Percentiles rank a stretch among this genome's conserved stretches.
phyloP scores from a whole-genome alignment of 2,888 invertebrate genomes.

The Colletes collaris region DNA sequence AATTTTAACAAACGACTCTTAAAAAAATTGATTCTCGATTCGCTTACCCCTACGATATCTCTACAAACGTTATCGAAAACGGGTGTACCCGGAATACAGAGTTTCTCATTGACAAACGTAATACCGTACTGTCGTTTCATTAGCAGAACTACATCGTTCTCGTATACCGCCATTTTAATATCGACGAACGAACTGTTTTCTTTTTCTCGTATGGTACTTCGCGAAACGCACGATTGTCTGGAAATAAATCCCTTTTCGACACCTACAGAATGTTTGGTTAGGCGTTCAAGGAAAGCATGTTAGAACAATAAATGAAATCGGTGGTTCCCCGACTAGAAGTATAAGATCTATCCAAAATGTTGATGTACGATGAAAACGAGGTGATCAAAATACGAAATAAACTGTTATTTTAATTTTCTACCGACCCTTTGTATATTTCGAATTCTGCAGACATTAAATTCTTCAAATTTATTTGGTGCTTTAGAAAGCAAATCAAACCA shows the following conservation, averaged over 20 bases:
- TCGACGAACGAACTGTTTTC: constrained; percentile 9
- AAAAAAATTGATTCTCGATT: constrained; percentile 42
- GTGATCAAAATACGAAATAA: too few species aligned
- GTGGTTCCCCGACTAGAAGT: not conserved
- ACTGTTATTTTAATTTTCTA: too few species aligned
- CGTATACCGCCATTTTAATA: constrained; percentile 20
- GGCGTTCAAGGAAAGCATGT: not conserved
- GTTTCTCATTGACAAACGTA: constrained; percentile 17
- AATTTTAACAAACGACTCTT: constrained; percentile 27
- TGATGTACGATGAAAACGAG: too few species aligned
- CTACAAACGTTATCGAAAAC: constrained; percentile 22
- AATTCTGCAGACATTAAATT: too few species aligned
- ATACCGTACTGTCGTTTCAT: not conserved
- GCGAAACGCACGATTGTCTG: constrained; percentile 23
- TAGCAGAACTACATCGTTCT: constrained; percentile 17
- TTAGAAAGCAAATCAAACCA: too few species aligned
- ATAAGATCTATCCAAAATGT: not conserved
- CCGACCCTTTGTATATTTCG: too few species aligned
- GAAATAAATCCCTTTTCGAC: constrained; percentile 15
- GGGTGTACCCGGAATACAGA: constrained; percentile 11
- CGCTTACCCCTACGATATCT: constrained; percentile 30
- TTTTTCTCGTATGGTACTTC: not conserved
- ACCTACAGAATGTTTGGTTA: not conserved
- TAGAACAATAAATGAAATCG: not conserved
- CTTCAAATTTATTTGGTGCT: too few species aligned